A percentile compares a stretch with the other conserved stretches of the same genome.
These are phyloP conservation scores for Oscheius myriophilus DNA, from an alignment of 2,888 invertebrate genomes.

Conservation along the genomic window DNA sequence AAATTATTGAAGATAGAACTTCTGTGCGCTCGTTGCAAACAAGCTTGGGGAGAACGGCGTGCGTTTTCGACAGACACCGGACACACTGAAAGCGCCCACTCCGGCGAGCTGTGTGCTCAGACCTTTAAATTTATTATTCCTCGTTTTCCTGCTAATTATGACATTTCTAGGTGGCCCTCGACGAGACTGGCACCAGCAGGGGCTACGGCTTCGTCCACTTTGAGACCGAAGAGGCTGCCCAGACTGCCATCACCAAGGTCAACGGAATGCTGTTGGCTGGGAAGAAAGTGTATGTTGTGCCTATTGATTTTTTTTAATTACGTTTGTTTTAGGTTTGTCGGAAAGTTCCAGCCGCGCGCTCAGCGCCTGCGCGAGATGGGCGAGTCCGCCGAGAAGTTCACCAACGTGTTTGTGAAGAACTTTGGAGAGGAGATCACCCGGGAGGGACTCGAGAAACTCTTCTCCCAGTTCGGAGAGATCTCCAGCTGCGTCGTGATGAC, in stretches of 20 bases:
- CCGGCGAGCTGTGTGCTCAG: no score
- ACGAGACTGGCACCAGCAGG: conserved; percentile 73
- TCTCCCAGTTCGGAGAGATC: conserved; percentile 77
- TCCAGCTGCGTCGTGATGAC: conserved; percentile 63
- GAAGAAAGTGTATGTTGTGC: conserved; percentile 85
- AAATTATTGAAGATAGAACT: no score
- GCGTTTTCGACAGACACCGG: no score
- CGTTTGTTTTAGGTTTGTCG: conserved; percentile 82
- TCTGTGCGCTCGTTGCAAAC: neutral
- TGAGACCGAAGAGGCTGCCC: conserved; percentile 70
- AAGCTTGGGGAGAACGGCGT: neutral
- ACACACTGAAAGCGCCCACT: no score
- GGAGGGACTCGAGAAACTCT: conserved; percentile 92
- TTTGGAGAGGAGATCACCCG: conserved; percentile 94
- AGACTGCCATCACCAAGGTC: conserved; percentile 94
- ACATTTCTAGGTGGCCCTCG: conserved; percentile 70
- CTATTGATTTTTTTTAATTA: no score
- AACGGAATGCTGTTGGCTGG: conserved; percentile 98
- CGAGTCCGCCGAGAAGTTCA: conserved; percentile 87
- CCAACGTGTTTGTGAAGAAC: conserved; percentile 98
- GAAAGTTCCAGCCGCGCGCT: conserved; percentile 95
- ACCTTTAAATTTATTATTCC: no score
- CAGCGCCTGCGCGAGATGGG: conserved; percentile 97
- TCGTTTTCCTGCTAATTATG: neutral
- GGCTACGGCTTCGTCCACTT: conserved; percentile 73